Evolutionary conservation across 2,888 invertebrate species (phyloP).

Genomic region (Troides oblongomaculatus): DNA sequence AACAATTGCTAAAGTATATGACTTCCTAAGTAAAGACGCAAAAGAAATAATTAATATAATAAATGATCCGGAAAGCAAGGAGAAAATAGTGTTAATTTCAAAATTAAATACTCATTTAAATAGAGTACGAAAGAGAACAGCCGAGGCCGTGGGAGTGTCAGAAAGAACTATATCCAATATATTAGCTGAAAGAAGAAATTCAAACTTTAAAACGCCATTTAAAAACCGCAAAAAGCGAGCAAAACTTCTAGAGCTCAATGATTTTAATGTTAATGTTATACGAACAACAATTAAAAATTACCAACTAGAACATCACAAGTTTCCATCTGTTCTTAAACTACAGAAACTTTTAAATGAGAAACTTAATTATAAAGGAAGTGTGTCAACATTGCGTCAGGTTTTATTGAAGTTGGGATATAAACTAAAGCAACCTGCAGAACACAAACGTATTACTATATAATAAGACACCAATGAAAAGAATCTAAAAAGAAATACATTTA

Average conservation of each 20-base stretch:
- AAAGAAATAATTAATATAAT: background rate
- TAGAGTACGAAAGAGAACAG: background rate
- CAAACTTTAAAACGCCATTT: slow-evolving; percentile 1
- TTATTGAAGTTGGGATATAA: slow-evolving; percentile 2
- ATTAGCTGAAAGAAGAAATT: slow-evolving; percentile 4
- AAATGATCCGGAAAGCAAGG: background rate
- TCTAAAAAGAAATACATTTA: background rate
- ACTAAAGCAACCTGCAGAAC: background rate
- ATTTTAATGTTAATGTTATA: slow-evolving; percentile 8
- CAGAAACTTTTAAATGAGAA: slow-evolving; percentile 3
- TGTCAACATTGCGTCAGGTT: slow-evolving; percentile 2
- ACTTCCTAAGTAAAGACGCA: background rate
- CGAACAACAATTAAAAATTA: slow-evolving; percentile 1
- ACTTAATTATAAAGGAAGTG: slow-evolving; percentile 4
- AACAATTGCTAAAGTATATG: slow-evolving; percentile 1
- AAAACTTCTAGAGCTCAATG: background rate
- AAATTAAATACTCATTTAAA: slow-evolving; percentile 1
- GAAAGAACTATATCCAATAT: slow-evolving; percentile 4
- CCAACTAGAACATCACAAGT: slow-evolving; percentile 2
- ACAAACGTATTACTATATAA: background rate
- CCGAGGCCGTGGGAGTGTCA: background rate
- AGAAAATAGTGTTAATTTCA: background rate
- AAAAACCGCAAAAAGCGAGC: slow-evolving; percentile 4
- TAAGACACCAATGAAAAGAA: background rate
- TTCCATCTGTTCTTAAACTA: background rate